Base-by-base conservation (phyloP, 2,113 vertebrate species). In the Plotosus lineatus region DNA sequence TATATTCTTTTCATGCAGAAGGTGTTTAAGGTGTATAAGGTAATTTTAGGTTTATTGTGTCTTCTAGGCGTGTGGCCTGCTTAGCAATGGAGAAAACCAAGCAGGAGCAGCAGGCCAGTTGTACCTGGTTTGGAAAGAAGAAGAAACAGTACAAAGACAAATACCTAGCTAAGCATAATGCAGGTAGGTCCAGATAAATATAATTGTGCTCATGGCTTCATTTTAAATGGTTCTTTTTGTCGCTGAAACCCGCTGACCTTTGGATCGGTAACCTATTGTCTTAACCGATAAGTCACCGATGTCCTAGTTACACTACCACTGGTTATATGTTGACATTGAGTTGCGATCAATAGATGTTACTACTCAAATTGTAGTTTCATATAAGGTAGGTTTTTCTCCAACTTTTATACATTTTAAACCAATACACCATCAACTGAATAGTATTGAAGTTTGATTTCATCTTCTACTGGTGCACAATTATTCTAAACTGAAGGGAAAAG, bases 111-210 rank as follows among this genome's bases (percentile, higher is more conserved):
- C 98, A 99, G 88, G 97, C 98, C 91, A 99, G 97, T 90, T 99
- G 98, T 89, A 99, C 98, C 88, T 99, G 97, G 98, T 99, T 99
- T 94, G 97, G 98, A 83, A 99, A 99, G 92, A 99, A 99, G 93
- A 99, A 99, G 93, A 99, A 99, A 90, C 98, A 99, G 90, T 99
- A 99, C 89, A 99, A 99, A 93, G 98, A 99, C 89, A 99, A 99
- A 89, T 99, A 99, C 86, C 93, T 99, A 94, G 97, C 98, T 90
- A 99, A 99, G 93, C 98, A 99, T 96, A 99, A 99, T 63, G 97
- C 98, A 96, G 98, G 98, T 98, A 88, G 5, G 61, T 68, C 10
- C 23, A 75, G 10, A 65, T 21, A 28, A 68, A 50, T 60, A 58
- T 42, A 68, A 15, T 3, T 7, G 14, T 4, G 15, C 33, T 81